These are phyloP conservation scores for Adrianichthys oophorus DNA, from an alignment of 2,797 vertebrate genomes.

Conservation along the genomic window DNA sequence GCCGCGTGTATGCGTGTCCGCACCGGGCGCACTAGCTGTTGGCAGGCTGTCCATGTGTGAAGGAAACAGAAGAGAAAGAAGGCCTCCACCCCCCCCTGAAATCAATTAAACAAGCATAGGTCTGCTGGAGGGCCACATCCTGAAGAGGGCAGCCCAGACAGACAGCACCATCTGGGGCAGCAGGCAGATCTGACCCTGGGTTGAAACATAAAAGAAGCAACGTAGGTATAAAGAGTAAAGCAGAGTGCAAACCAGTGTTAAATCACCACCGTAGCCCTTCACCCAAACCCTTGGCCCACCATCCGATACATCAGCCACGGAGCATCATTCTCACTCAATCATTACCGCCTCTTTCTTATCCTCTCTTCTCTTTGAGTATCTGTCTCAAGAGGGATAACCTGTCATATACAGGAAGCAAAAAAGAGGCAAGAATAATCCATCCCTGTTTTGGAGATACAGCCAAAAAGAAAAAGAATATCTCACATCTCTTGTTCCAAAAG, in stretches of 20 bases:
- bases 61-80: slow-evolving; percentile 54
- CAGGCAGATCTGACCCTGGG: slow-evolving; percentile 71
- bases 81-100: slow-evolving; percentile 76
- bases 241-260: slow-evolving; percentile 66
- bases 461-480: slow-evolving; percentile 70
- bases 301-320: slow-evolving; percentile 67
- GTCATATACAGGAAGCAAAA: slow-evolving; percentile 76
- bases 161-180: slow-evolving; percentile 89
- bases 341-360: slow-evolving; percentile 36
- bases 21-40: slow-evolving; percentile 49
- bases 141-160: slow-evolving; percentile 74
- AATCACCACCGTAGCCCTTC: slow-evolving; percentile 68
- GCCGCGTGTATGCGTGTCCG: slow-evolving; percentile 76
- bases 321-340: slow-evolving; percentile 66
- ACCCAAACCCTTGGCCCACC: slow-evolving; percentile 48
- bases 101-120: slow-evolving; percentile 84
- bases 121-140: slow-evolving; percentile 77
- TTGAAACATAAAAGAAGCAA: slow-evolving; percentile 77
- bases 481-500: slow-evolving; percentile 68
- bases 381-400: slow-evolving; percentile 71
- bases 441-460: slow-evolving; percentile 52
- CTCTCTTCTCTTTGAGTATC: slow-evolving; percentile 31
- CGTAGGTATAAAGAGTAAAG: slow-evolving; percentile 57
- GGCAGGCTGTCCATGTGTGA: slow-evolving; percentile 69
- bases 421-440: slow-evolving; percentile 57